Percentiles rank a stretch among this genome's conserved stretches.
These are phyloP conservation scores for Lasioglossum vierecki DNA, from an alignment of 2,888 invertebrate genomes.

Conservation along the genomic window DNA sequence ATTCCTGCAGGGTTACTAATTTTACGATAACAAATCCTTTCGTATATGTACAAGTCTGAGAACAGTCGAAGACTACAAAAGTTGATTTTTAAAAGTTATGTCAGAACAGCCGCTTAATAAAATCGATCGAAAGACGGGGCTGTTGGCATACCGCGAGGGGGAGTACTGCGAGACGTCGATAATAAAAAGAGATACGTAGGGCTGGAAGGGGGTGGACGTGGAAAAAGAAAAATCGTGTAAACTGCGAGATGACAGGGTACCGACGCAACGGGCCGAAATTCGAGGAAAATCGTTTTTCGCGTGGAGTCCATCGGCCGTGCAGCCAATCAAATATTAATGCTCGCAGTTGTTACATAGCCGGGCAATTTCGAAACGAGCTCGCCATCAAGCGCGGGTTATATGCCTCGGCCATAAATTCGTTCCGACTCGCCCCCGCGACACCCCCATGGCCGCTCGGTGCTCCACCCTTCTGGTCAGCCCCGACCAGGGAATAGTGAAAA, in stretches of 20 bases:
- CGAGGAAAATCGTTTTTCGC: slow-evolving; percentile 47
- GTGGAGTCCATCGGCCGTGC: slow-evolving; percentile 35
- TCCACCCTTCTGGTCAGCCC: slow-evolving; percentile 15
- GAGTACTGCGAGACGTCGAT: neutral
- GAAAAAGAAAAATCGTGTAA: slow-evolving; percentile 11
- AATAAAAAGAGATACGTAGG: neutral
- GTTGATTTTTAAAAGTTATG: neutral
- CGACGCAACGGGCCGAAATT: slow-evolving; percentile 20
- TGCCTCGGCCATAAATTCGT: slow-evolving; percentile 73
- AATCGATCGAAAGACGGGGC: slow-evolving; percentile 8
- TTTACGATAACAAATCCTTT: no score
- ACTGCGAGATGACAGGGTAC: slow-evolving; percentile 27
- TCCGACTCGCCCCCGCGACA: slow-evolving; percentile 48
- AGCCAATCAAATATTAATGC: slow-evolving; percentile 74
- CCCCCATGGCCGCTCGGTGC: slow-evolving; percentile 27
- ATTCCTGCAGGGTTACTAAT: no score
- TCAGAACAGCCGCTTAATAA: slow-evolving; percentile 16
- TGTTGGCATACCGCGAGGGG: slow-evolving; percentile 11
- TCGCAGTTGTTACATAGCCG: slow-evolving; percentile 69
- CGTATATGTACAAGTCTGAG: neutral
- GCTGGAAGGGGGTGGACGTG: neutral
- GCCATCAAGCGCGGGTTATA: slow-evolving; percentile 71
- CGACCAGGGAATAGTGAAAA: slow-evolving; percentile 56
- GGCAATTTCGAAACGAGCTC: slow-evolving; percentile 70
- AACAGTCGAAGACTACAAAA: neutral